Percentiles rank a stretch among this genome's conserved stretches.
phyloP scores from a whole-genome alignment of 2,113 vertebrate species.

The Scolopax mira region DNA sequence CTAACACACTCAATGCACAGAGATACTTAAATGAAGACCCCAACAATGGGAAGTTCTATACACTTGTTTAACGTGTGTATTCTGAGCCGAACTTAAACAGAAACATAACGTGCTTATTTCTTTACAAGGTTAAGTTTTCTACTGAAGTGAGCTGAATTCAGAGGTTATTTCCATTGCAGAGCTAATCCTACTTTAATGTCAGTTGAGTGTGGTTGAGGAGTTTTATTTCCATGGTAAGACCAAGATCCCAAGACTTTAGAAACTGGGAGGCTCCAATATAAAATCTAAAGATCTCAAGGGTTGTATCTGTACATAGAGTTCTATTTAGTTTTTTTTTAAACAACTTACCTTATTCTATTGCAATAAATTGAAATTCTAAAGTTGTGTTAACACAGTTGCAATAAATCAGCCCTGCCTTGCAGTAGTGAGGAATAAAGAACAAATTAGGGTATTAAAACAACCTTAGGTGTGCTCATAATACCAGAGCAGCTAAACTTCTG shows the following conservation, averaged over 20 bases:
- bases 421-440: neutral
- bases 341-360: neutral
- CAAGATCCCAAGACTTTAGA: neutral
- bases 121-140: neutral
- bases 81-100: neutral
- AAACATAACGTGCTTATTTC: neutral
- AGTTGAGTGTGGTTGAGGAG: neutral
- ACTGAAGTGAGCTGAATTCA: neutral
- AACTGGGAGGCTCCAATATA: neutral
- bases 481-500: neutral
- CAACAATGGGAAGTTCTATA: neutral
- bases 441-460: neutral
- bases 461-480: neutral
- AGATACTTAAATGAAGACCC: neutral
- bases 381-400: neutral
- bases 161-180: neutral
- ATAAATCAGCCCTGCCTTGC: neutral
- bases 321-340: neutral
- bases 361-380: neutral
- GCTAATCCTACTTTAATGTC: neutral
- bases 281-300: neutral
- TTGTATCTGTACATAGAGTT: neutral
- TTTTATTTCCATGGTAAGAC: neutral
- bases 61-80: neutral
- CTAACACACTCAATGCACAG: neutral